These are phyloP conservation scores for Pseudopleuronectes americanus DNA, from an alignment of 2,797 vertebrate genomes.

Conservation along the genomic window DNA sequence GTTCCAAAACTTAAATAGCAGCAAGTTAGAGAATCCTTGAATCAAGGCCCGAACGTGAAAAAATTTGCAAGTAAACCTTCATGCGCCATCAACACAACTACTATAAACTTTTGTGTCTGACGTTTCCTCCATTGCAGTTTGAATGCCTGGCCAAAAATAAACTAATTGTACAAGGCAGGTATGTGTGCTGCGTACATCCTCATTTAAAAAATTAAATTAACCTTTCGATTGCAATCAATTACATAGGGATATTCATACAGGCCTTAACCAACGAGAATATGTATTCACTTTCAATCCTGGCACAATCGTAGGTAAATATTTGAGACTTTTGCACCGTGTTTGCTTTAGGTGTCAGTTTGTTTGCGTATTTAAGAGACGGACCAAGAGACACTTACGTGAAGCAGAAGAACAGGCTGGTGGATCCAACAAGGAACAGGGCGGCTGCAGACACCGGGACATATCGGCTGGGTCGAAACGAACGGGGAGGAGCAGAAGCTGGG, in stretches of 20 bases:
- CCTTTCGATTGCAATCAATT: neutral
- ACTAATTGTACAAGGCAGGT: conserved; percentile 9
- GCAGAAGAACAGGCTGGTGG: conserved; percentile 96
- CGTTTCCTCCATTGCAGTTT: conserved; percentile 19
- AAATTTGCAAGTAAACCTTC: no score
- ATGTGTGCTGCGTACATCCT: neutral
- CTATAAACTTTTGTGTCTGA: conserved; percentile 22
- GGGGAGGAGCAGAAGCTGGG: conserved; percentile 84
- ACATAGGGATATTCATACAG: conserved; percentile 1
- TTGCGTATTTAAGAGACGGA: neutral
- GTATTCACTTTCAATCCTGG: neutral
- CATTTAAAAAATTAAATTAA: neutral
- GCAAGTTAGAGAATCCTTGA: neutral
- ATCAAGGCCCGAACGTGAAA: no score
- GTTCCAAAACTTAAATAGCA: neutral
- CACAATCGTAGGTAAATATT: neutral
- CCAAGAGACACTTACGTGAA: conserved; percentile 91
- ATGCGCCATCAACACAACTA: conserved; percentile 3
- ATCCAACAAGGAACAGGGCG: conserved; percentile 93
- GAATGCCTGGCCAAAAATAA: conserved; percentile 29
- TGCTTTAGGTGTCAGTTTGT: neutral
- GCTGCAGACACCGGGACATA: conserved; percentile 97
- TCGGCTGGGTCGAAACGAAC: conserved; percentile 95
- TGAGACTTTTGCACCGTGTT: neutral
- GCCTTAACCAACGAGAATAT: conserved; percentile 6